A percentile compares a stretch with the other conserved stretches of the same genome.
These are phyloP conservation scores for Sinelater perroti DNA, from an alignment of 2,888 invertebrate species.

Conservation along the genomic window DNA sequence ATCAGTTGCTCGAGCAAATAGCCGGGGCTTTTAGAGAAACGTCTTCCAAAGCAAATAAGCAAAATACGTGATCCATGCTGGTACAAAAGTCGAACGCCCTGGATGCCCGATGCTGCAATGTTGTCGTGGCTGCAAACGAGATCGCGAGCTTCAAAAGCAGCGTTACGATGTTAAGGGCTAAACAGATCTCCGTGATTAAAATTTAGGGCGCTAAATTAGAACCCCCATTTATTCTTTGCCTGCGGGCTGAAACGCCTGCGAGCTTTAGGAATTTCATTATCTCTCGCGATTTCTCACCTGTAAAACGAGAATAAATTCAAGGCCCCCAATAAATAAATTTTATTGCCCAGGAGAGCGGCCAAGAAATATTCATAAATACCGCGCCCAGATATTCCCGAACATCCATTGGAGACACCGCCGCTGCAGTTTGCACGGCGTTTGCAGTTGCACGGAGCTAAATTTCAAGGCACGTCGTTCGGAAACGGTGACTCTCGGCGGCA, in stretches of 20 bases:
- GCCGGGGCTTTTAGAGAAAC: conserved; percentile 27
- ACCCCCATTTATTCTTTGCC: conserved; percentile 15
- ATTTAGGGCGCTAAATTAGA: conserved; percentile 14
- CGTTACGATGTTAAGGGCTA: conserved; percentile 2
- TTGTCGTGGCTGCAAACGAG: conserved; percentile 4
- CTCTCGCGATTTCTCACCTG: conserved; percentile 26
- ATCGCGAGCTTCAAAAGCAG: conserved; percentile 6
- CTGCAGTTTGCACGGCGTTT: background rate
- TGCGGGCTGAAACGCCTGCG: conserved; percentile 14
- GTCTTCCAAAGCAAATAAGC: conserved; percentile 33
- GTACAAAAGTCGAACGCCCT: conserved; percentile 27
- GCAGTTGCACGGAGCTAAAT: no score
- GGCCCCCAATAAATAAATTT: conserved; percentile 24
- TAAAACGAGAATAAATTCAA: conserved; percentile 27
- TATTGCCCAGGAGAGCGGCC: conserved; percentile 19
- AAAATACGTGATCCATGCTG: conserved; percentile 32
- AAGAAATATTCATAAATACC: conserved; percentile 19
- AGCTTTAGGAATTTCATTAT: conserved; percentile 29
- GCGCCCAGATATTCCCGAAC: conserved; percentile 12
- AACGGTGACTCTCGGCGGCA: no score
- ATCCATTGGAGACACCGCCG: background rate
- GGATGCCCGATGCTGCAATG: conserved; percentile 18
- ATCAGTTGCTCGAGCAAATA: conserved; percentile 31
- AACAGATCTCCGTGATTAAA: conserved; percentile 12
- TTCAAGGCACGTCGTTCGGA: background rate